Evolutionary conservation across 2,797 vertebrate genomes (phyloP).

Genomic region (Sciaenops ocellatus): DNA sequence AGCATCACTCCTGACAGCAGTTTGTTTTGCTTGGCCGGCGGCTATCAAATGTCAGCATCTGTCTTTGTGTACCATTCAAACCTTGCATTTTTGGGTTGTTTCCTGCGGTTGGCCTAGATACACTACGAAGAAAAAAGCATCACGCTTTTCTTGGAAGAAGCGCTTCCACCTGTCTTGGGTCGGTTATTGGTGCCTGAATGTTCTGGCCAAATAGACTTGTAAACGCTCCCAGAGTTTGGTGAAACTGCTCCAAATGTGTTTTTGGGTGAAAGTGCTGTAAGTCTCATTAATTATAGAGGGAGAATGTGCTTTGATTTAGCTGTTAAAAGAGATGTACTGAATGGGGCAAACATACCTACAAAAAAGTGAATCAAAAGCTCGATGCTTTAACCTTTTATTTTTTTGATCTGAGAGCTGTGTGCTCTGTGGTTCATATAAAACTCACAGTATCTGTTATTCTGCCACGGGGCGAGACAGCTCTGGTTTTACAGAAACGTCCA

Average conservation of each 20-base stretch:
- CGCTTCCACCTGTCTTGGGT: conserved; percentile 31
- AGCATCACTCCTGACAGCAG: conserved; percentile 32
- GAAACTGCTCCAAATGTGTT: conserved; percentile 21
- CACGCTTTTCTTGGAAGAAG: background rate
- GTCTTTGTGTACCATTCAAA: conserved; percentile 20
- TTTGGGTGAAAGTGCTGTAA: background rate
- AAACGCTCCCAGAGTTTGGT: background rate
- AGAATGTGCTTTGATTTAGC: conserved; percentile 23
- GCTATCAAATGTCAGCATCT: conserved; percentile 34
- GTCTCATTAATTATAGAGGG: conserved; percentile 29
- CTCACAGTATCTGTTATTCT: conserved; percentile 35
- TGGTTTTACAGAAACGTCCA: conserved; percentile 42
- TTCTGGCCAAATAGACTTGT: conserved; percentile 7
- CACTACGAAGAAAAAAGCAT: background rate
- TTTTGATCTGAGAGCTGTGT: conserved; percentile 15
- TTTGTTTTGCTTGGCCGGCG: conserved; percentile 38
- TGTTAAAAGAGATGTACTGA: background rate
- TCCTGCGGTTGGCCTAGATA: conserved; percentile 10
- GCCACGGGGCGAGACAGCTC: conserved; percentile 36
- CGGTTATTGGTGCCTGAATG: conserved; percentile 18
- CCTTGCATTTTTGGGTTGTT: conserved; percentile 28
- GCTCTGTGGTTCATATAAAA: conserved; percentile 30
- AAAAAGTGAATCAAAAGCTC: background rate
- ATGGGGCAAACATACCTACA: background rate
- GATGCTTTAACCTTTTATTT: background rate